phyloP scores from a whole-genome alignment of 2,888 invertebrate genomes.

The Drosophila limbata region DNA sequence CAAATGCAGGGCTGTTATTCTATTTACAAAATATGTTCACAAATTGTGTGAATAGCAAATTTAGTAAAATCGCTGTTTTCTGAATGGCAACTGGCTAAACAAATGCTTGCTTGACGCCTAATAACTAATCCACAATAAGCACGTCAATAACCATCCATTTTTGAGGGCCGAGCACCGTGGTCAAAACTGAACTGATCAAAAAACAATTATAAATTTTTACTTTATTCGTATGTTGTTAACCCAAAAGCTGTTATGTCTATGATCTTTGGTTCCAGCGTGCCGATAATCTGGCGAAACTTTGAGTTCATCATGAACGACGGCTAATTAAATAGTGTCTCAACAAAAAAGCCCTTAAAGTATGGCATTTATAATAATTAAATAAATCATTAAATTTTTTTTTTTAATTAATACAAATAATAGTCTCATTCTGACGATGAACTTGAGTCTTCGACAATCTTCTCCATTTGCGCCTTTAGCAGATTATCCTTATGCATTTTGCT shows the following conservation, averaged over 20 bases:
- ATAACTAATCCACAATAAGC: too few species aligned
- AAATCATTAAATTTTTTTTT: too few species aligned
- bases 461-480: conserved; percentile 31
- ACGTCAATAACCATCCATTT: too few species aligned
- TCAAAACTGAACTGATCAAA: conserved; percentile 60
- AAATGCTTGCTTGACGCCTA: too few species aligned
- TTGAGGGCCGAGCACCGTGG: conserved; percentile 62
- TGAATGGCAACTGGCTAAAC: conserved; percentile 9
- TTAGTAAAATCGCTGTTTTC: background rate
- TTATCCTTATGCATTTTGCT: conserved; percentile 72
- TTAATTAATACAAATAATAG: too few species aligned
- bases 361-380: conserved; percentile 33
- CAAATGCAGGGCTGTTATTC: conserved; percentile 34
- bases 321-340: too few species aligned
- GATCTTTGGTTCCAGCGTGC: conserved; percentile 74
- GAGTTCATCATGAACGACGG: too few species aligned
- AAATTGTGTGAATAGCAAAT: conserved; percentile 23
- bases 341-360: too few species aligned
- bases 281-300: too few species aligned
- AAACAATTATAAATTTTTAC: background rate
- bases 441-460: conserved; percentile 16
- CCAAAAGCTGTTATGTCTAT: conserved; percentile 59
- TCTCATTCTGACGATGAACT: conserved; percentile 7
- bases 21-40: conserved; percentile 7
- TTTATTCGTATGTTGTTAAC: background rate